Conservation (phyloP, 2,113 vertebrate genomes). For the Brachypteracias leptosomus region DNA sequence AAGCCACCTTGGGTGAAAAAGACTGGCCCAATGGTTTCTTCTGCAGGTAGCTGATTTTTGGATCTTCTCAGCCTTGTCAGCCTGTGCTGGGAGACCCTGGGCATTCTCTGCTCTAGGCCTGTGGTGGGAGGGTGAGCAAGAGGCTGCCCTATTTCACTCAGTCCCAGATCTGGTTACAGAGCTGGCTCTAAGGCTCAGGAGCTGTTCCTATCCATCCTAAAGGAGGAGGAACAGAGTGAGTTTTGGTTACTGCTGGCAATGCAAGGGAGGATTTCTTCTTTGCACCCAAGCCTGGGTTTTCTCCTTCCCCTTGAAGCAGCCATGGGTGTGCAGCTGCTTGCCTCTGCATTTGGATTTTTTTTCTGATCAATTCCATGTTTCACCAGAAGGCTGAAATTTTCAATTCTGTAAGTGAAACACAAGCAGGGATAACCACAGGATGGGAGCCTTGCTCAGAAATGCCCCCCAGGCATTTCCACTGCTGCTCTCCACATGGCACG, state of each 20-base stretch:
- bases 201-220: neutral
- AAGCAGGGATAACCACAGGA: neutral
- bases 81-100: neutral
- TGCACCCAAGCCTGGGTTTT: neutral
- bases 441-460: neutral
- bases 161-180: neutral
- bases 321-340: neutral
- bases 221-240: neutral
- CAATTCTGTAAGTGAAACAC: neutral
- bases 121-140: neutral
- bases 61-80: neutral
- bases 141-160: neutral
- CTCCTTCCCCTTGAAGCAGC: neutral
- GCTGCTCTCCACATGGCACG: neutral
- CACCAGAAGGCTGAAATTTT: neutral
- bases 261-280: neutral
- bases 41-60: neutral
- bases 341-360: neutral
- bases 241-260: neutral
- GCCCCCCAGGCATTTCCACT: accelerated
- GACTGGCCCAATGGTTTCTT: neutral
- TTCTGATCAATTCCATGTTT: neutral
- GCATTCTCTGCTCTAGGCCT: neutral
- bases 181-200: neutral
- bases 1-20: neutral